Percentiles rank a stretch among this genome's conserved stretches.
These are phyloP conservation scores for Pseudorasbora parva DNA, from an alignment of 2,113 vertebrate species.

Conservation along the genomic window DNA sequence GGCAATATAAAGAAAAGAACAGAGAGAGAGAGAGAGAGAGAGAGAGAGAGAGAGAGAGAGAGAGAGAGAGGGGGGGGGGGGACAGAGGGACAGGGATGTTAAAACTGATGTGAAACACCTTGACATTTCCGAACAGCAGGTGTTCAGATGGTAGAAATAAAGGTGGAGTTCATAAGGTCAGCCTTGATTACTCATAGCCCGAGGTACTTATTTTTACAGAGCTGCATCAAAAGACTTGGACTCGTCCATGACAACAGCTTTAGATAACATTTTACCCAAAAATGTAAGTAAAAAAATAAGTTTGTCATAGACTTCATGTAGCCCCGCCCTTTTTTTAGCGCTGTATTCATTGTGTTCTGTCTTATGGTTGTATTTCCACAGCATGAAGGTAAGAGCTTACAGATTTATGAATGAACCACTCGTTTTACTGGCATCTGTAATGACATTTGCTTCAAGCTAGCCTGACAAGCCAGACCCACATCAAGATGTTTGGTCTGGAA, in stretches of 20 bases:
- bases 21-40: background rate
- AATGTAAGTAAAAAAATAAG: background rate
- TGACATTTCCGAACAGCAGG: background rate
- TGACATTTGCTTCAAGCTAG: too few species aligned
- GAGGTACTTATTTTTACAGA: conserved; percentile 3
- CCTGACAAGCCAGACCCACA: too few species aligned
- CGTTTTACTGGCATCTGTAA: too few species aligned
- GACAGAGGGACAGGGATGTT: too few species aligned
- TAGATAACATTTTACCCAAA: background rate
- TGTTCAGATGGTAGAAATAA: conserved; percentile 45
- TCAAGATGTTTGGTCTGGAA: too few species aligned
- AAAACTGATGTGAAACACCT: background rate
- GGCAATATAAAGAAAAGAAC: background rate
- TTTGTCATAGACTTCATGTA: background rate
- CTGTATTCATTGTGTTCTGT: too few species aligned
- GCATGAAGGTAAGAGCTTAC: too few species aligned
- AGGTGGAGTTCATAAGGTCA: conserved; percentile 47
- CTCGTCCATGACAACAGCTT: background rate
- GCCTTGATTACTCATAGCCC: conserved; percentile 46
- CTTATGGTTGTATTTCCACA: too few species aligned
- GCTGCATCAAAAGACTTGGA: background rate
- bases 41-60: background rate
- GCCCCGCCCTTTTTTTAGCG: too few species aligned
- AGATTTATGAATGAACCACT: too few species aligned
- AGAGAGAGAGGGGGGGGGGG: background rate